Conservation (phyloP, 2,888 invertebrate species). For the Loripinus fragilis region DNA sequence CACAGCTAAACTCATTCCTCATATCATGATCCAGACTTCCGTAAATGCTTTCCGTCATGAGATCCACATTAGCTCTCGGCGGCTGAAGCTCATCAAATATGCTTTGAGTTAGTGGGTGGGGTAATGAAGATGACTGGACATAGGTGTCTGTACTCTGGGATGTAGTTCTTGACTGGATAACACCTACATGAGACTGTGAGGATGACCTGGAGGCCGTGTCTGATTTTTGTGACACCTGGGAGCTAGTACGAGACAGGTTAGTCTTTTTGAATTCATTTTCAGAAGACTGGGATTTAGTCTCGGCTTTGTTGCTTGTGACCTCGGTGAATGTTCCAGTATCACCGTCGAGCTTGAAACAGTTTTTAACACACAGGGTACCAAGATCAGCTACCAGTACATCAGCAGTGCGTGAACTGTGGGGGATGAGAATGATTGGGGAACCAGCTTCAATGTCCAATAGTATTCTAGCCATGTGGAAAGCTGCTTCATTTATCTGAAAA, state of each 20-base stretch:
- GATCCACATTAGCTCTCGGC: conserved; percentile 62
- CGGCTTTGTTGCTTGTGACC: background rate
- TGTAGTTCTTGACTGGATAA: background rate
- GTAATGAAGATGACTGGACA: background rate
- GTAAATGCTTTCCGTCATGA: conserved; percentile 80
- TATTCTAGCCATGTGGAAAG: conserved; percentile 84
- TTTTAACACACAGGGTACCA: conserved; percentile 90
- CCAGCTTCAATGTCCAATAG: conserved; percentile 88
- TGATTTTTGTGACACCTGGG: conserved; percentile 20
- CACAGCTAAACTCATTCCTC: conserved; percentile 45
- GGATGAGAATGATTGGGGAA: conserved; percentile 93
- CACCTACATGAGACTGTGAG: conserved; percentile 30
- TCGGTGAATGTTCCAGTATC: conserved; percentile 70
- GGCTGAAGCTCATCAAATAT: conserved; percentile 67
- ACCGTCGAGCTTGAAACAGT: conserved; percentile 84
- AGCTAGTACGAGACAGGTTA: background rate
- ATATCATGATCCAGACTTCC: conserved; percentile 78
- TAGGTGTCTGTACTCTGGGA: conserved; percentile 21
- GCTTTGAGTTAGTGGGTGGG: conserved; percentile 68
- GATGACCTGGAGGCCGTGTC: conserved; percentile 21
- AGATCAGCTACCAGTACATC: conserved; percentile 92
- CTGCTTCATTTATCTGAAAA: conserved; percentile 78
- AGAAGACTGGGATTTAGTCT: background rate
- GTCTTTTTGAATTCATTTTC: background rate
- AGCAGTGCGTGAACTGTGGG: conserved; percentile 91